Evolutionary conservation across 2,888 invertebrate species (phyloP).

Genomic region (Synanthedon formicaeformis): DNA sequence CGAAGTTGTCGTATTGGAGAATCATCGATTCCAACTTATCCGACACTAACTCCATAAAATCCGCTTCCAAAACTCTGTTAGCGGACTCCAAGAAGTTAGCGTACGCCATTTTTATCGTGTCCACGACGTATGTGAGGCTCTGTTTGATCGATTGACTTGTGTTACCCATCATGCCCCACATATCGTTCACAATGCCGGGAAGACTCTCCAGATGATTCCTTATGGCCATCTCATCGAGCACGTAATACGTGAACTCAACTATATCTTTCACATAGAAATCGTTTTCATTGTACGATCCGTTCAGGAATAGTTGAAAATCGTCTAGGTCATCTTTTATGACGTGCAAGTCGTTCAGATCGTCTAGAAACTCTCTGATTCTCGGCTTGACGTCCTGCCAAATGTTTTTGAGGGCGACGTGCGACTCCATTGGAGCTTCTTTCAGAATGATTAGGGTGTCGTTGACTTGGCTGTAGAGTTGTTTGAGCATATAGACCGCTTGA

Average conservation of each 20-base stretch:
- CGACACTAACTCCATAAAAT: constrained; percentile 79
- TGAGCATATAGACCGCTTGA: constrained; percentile 35
- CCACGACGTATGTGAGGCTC: constrained; percentile 80
- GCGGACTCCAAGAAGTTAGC: constrained; percentile 77
- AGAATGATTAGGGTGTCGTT: constrained; percentile 55
- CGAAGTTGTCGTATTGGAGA: constrained; percentile 82
- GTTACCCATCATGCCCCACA: constrained; percentile 89
- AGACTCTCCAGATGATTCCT: constrained; percentile 81
- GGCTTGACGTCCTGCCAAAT: constrained; percentile 84
- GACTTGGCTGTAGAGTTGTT: constrained; percentile 48
- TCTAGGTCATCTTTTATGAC: constrained; percentile 80
- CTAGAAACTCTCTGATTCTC: constrained; percentile 75
- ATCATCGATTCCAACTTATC: constrained; percentile 76
- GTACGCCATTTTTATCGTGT: constrained; percentile 78
- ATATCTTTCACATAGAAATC: constrained; percentile 88
- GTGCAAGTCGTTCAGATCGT: constrained; percentile 79
- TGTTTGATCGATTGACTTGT: constrained; percentile 83
- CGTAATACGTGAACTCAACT: constrained; percentile 75
- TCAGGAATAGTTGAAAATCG: constrained; percentile 76
- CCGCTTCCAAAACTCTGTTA: constrained; percentile 78
- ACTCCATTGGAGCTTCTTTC: constrained; percentile 75
- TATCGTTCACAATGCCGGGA: constrained; percentile 83
- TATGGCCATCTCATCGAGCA: constrained; percentile 83
- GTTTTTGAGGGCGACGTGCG: constrained; percentile 73
- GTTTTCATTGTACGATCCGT: constrained; percentile 82